Evolutionary conservation across 2,888 invertebrate species (phyloP).

Genomic region (Drosophila pseudotalamancana): DNA sequence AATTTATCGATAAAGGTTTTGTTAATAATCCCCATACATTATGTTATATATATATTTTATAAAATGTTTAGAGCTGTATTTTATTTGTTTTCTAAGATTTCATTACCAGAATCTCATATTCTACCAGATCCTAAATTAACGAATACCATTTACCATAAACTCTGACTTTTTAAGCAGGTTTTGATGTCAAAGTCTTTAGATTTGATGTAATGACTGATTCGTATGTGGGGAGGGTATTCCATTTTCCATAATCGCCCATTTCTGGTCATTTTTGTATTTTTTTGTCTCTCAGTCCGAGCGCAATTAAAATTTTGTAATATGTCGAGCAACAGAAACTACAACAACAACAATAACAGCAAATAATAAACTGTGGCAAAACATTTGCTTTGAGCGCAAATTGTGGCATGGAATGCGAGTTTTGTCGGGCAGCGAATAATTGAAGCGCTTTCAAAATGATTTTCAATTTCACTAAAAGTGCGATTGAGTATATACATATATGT

Average conservation of each 20-base stretch:
- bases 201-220: neutral
- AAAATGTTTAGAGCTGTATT: too few species aligned
- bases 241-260: constrained; percentile 25
- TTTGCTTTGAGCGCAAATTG: constrained; percentile 61
- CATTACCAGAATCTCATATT: too few species aligned
- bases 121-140: too few species aligned
- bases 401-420: constrained; percentile 64
- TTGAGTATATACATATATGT: neutral
- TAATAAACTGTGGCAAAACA: constrained; percentile 60
- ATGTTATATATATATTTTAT: too few species aligned
- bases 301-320: constrained; percentile 79
- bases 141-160: too few species aligned
- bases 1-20: too few species aligned
- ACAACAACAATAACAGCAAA: constrained; percentile 2
- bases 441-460: constrained; percentile 74
- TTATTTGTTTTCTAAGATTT: too few species aligned
- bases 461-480: constrained; percentile 66
- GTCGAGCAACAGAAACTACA: constrained; percentile 44
- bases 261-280: constrained; percentile 32
- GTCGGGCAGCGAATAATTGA: constrained; percentile 69
- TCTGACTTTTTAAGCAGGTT: neutral
- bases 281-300: constrained; percentile 17
- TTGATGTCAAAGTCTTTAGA: neutral
- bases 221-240: constrained; percentile 18
- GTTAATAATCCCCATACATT: too few species aligned